phyloP scores from a whole-genome alignment of 2,888 invertebrate genomes.

The Xanthia togata region DNA sequence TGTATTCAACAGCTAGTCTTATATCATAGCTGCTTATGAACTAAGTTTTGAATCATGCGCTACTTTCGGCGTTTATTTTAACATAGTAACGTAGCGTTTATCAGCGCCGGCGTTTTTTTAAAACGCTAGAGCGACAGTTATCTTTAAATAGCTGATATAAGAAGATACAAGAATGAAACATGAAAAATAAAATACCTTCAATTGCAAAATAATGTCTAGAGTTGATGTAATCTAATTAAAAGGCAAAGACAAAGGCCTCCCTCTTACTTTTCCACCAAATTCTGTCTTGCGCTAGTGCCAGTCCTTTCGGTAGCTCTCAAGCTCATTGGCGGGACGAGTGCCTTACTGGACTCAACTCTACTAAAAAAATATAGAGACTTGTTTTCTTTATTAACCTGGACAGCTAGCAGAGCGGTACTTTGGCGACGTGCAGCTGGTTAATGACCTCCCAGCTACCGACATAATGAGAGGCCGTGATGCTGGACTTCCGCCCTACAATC shows the following conservation, averaged over 20 bases:
- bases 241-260: too few relatives aligned
- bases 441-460: constrained; percentile 69
- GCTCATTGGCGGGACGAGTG: too few relatives aligned
- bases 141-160: too few relatives aligned
- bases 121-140: neutral
- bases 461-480: constrained; percentile 92
- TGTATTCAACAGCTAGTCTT: neutral
- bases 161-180: neutral
- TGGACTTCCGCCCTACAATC: constrained; percentile 96
- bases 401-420: constrained; percentile 71
- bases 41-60: neutral
- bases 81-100: neutral
- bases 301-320: too few relatives aligned
- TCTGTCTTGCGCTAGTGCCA: too few relatives aligned
- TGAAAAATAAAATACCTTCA: neutral
- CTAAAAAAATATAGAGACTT: neutral
- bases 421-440: constrained; percentile 66
- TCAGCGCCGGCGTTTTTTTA: too few relatives aligned
- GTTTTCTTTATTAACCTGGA: neutral
- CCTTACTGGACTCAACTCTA: too few relatives aligned
- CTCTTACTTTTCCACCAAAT: too few relatives aligned
- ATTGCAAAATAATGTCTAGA: neutral
- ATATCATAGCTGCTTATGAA: neutral
- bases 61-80: neutral
- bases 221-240: neutral